Conservation (phyloP, 2,113 vertebrate species). For the Pungitius pungitius region DNA sequence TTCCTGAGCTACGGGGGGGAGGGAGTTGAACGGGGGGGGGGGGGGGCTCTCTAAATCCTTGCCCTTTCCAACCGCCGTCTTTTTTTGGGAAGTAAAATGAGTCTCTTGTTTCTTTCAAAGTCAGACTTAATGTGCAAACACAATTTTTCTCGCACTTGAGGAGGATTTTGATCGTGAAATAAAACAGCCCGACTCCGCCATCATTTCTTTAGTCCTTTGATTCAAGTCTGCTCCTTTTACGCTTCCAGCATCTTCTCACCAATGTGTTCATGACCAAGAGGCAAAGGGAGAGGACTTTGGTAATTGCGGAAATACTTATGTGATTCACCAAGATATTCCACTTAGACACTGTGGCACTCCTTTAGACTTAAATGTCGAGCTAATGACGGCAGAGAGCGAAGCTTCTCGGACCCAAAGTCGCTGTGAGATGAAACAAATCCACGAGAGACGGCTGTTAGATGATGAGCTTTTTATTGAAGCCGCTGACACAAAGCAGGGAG, state of each 20-base stretch:
- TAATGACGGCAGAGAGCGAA: not conserved
- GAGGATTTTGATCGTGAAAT: constrained; percentile 29
- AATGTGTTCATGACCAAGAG: constrained; percentile 37
- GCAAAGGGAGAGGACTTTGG: constrained; percentile 42
- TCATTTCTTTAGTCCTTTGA: constrained; percentile 14
- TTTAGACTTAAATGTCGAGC: constrained; percentile 44
- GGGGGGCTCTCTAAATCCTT: constrained; percentile 47
- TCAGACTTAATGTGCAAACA: constrained; percentile 35
- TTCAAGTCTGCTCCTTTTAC: constrained; percentile 13
- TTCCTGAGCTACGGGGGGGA: constrained; percentile 66
- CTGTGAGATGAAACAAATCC: constrained; percentile 12
- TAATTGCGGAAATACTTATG: constrained; percentile 56
- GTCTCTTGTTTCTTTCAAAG: constrained; percentile 57
- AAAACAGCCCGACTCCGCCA: constrained; percentile 32
- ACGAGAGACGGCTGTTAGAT: constrained; percentile 20
- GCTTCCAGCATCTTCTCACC: constrained; percentile 24
- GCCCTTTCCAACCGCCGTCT: constrained; percentile 30
- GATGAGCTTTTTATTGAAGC: constrained; percentile 68
- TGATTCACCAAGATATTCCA: constrained; percentile 55
- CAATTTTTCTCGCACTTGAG: constrained; percentile 32
- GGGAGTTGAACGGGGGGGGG: constrained; percentile 38
- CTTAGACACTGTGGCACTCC: constrained; percentile 26
- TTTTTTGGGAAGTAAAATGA: constrained; percentile 52
- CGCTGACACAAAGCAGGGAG: constrained; percentile 46
- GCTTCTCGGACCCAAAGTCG: not conserved